These are phyloP conservation scores for Microtus oregoni DNA, from an alignment of 2,113 vertebrate genomes.

Conservation along the genomic window DNA sequence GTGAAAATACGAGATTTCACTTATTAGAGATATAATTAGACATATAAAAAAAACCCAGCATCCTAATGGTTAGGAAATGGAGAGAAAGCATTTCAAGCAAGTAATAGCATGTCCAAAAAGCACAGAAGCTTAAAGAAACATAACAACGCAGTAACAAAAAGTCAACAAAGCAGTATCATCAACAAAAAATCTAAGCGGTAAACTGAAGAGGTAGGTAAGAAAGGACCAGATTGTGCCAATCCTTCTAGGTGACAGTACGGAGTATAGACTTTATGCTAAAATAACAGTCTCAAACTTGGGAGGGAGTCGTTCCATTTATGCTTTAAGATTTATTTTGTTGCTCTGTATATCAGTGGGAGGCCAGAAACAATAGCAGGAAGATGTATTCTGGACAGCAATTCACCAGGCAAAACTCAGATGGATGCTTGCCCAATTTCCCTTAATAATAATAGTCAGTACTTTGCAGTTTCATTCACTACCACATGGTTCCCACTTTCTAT, in stretches of 20 bases:
- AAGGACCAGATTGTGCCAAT: neutral
- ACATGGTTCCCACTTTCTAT: neutral
- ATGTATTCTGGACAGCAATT: neutral
- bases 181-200: neutral
- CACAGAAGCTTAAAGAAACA: neutral
- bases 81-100: neutral
- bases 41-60: neutral
- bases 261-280: conserved; percentile 25
- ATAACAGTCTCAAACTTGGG: neutral
- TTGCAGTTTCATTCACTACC: neutral
- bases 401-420: conserved; percentile 15
- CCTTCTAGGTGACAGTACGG: neutral
- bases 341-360: neutral
- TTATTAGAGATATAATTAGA: neutral
- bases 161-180: neutral
- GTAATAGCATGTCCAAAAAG: neutral
- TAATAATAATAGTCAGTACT: conserved; percentile 21
- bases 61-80: conserved; percentile 20
- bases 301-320: neutral
- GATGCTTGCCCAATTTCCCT: neutral
- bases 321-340: conserved; percentile 2
- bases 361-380: neutral
- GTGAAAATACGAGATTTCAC: neutral
- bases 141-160: neutral
- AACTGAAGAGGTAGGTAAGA: neutral